phyloP scores from a whole-genome alignment of 2,113 vertebrate genomes.

The Sinocyclocheilus anophthalmus region DNA sequence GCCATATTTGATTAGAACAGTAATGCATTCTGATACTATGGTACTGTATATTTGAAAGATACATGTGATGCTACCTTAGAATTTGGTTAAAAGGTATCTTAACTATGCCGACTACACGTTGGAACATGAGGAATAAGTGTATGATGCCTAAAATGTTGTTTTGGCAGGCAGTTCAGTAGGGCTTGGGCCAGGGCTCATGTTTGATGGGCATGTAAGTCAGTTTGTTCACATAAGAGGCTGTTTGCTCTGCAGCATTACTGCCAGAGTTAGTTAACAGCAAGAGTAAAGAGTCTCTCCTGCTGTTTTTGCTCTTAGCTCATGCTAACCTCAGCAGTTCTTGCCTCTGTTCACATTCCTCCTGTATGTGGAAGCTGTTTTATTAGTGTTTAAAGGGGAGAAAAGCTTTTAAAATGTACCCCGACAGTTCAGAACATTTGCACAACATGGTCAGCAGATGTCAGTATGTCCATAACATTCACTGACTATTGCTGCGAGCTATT shows the following conservation, averaged over 20 bases:
- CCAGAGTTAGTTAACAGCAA: neutral
- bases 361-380: constrained; percentile 16
- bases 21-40: neutral
- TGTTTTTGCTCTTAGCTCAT: constrained; percentile 32
- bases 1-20: neutral
- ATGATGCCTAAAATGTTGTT: constrained; percentile 8
- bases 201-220: neutral
- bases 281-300: constrained; percentile 13
- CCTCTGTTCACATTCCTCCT: constrained; percentile 31
- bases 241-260: neutral
- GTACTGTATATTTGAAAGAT: neutral
- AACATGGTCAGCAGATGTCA: constrained; percentile 42
- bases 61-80: neutral
- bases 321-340: constrained; percentile 24
- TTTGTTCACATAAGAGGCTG: neutral
- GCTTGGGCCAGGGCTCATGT: neutral
- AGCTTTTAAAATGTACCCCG: neutral
- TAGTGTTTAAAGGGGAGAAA: neutral
- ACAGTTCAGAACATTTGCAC: neutral
- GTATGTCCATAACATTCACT: neutral
- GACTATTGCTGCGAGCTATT: constrained; percentile 3
- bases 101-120: neutral
- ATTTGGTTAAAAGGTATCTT: neutral
- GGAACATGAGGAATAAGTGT: neutral
- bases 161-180: neutral